A percentile compares a stretch with the other conserved stretches of the same genome.
Evolutionary conservation across 2,113 vertebrate species (phyloP).

Genomic region (Semnopithecus entellus): DNA sequence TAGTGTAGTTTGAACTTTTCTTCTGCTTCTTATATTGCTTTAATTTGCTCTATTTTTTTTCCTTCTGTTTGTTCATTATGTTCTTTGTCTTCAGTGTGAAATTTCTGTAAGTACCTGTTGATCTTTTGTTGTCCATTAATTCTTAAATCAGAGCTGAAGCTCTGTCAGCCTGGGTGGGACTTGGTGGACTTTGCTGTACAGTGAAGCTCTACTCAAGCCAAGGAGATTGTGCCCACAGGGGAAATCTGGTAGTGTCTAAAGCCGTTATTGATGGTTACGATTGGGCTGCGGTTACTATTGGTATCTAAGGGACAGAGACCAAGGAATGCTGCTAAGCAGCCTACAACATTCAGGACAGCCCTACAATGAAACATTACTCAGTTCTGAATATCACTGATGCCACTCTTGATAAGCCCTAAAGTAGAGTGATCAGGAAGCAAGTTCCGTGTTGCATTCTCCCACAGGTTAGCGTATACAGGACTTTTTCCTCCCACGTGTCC

Average conservation of each 20-base stretch:
- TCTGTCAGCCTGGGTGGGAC: not conserved
- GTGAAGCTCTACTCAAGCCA: not conserved
- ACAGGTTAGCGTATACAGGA: no score
- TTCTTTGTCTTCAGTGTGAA: not conserved
- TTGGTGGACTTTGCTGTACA: not conserved
- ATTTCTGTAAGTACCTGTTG: not conserved
- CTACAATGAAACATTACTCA: not conserved
- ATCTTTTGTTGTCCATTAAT: not conserved
- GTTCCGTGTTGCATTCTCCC: not conserved
- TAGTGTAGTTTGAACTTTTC: not conserved
- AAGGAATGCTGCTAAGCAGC: fast-evolving
- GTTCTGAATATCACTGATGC: no score
- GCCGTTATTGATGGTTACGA: not conserved
- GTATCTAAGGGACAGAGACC: not conserved
- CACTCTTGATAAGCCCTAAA: not conserved
- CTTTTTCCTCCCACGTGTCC: not conserved
- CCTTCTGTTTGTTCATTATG: not conserved
- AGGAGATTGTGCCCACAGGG: not conserved
- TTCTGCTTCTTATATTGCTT: not conserved
- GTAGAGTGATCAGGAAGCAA: not conserved
- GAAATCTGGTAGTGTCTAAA: not conserved
- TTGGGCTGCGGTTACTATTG: not conserved
- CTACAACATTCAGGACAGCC: not conserved
- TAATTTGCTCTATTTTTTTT: not conserved
- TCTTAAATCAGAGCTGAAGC: not conserved